phyloP scores from a whole-genome alignment of 2,113 vertebrate genomes.

The Microcebus ravelobensis region DNA sequence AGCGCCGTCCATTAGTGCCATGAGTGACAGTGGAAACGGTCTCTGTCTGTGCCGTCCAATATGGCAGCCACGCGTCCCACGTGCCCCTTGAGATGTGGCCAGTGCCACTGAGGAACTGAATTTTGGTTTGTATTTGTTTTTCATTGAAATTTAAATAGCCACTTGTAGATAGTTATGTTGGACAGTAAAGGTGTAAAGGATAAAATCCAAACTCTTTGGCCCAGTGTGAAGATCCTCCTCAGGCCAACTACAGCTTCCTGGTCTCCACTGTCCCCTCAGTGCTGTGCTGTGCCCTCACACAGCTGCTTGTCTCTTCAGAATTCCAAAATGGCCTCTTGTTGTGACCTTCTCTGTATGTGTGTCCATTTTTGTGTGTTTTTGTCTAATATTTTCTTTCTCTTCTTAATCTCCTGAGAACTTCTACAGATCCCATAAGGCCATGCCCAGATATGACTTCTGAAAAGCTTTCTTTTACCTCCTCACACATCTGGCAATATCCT shows the following conservation, averaged over 20 bases:
- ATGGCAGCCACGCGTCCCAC: background rate
- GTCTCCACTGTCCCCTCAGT: fast-evolving
- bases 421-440: background rate
- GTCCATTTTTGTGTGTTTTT: background rate
- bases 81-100: background rate
- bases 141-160: background rate
- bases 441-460: background rate
- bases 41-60: background rate
- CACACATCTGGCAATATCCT: background rate
- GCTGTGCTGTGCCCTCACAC: no score
- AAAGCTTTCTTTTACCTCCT: background rate
- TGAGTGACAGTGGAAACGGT: background rate
- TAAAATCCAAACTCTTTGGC: background rate
- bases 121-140: background rate
- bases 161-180: background rate
- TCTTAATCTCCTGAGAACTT: background rate
- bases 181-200: background rate
- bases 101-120: background rate
- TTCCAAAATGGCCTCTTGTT: background rate
- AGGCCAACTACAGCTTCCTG: no score
- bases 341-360: background rate
- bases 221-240: background rate
- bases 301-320: background rate
- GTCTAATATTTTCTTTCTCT: background rate
- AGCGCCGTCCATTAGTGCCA: background rate